Percentiles rank a stretch among this genome's conserved stretches.
Conservation (phyloP, 2,113 vertebrate genomes). For the Eulacestoma nigropectus region DNA sequence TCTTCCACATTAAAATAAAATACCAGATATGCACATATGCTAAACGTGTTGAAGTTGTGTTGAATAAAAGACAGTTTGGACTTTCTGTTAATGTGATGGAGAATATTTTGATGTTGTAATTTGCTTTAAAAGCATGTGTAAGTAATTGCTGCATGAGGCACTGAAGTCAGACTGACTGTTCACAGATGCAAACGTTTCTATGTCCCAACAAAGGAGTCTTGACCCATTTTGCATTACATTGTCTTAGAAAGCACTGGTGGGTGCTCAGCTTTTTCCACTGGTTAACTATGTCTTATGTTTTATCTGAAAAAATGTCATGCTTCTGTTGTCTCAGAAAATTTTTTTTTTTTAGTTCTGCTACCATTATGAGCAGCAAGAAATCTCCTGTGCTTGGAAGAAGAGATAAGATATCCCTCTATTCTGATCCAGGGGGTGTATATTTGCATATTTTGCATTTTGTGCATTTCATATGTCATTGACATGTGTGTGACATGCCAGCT, state of each 20-base stretch:
- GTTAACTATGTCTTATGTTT: neutral
- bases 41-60: neutral
- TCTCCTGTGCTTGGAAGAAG: neutral
- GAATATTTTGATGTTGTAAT: slow-evolving; percentile 6
- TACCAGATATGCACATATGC: neutral
- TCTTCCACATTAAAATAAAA: neutral
- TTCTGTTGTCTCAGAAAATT: neutral
- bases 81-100: neutral
- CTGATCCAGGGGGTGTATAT: neutral
- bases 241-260: neutral
- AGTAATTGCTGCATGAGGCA: neutral
- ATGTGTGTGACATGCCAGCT: fast-evolving
- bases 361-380: neutral
- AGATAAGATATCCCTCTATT: neutral
- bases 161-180: neutral
- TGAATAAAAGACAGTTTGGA: neutral
- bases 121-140: neutral
- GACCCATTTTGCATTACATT: neutral
- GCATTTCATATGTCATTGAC: neutral
- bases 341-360: neutral
- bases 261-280: neutral
- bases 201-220: neutral
- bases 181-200: neutral
- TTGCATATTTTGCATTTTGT: neutral
- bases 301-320: neutral